Base-by-base conservation (phyloP, 2,797 vertebrate species). In the Mormyrops attenuatus region DNA sequence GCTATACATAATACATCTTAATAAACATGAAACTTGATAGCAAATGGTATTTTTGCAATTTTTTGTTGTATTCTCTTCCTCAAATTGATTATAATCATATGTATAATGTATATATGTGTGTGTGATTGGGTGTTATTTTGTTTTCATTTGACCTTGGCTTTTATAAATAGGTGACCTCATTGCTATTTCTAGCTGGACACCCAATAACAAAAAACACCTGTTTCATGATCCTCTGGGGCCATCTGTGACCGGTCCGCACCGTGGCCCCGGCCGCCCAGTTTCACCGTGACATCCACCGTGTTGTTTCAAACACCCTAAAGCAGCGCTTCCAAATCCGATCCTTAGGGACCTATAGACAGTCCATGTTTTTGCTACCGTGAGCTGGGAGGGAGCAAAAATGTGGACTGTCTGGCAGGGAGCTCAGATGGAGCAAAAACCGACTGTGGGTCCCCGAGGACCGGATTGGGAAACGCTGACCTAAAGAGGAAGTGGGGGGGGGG, bases 151-250 rank as follows among this genome's bases (percentile, higher is more conserved):
- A 73, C 69, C 69, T 73, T 73, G 69, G 15, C 26, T 38, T 34
- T 73, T 73, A 73, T 73, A 73, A 73, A 73, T 73, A 73, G 30
- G 69, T 73, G 15, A 73, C 69, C 60, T 73, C 69, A 73, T 73
- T 73, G 30, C 15, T 73, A 38, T 73, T 73, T 73, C 5, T 15
- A 73, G 30, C 34, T 73, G 26, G 69, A 38, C 69, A 17, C 34
- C 69, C 69, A 73, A 73, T 34, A 73, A 73, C 34, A 73, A 73
- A 52, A 52, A 34, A 17, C 69, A 73, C 69, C 69, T 73, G 69
- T 73, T 73, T 73, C 69, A 73, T 73, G 26, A 34, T 30, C 69
- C 69, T 38, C 69, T 17, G 69, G 26, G 30, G 13, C 69, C 26
- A 73, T 73, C 34, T 73, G 69, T 73, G 34, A 73, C 34, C 69